phyloP scores from a whole-genome alignment of 1,140 invertebrate species.

The Sycobia sp. region DNA sequence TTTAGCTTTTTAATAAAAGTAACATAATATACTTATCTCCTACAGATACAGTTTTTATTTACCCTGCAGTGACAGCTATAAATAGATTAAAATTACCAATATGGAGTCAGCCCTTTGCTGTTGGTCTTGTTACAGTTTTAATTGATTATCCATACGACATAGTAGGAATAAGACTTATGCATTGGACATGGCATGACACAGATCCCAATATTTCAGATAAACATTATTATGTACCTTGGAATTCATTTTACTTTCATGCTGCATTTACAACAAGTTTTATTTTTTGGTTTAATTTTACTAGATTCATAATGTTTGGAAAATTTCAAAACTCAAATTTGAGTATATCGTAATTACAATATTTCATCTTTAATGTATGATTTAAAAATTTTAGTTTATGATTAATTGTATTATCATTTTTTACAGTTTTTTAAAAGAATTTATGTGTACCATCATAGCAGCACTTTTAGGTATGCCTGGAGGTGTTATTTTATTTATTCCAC shows the following conservation, averaged over 20 bases:
- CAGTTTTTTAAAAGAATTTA: constrained; percentile 66
- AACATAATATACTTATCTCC: constrained; percentile 43
- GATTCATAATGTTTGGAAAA: constrained; percentile 63
- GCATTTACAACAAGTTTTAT: constrained; percentile 75
- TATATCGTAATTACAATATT: constrained; percentile 12
- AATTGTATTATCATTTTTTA: constrained; percentile 34
- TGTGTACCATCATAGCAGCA: constrained; percentile 64
- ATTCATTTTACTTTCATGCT: constrained; percentile 82
- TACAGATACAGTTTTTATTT: constrained; percentile 79
- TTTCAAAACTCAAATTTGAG: constrained; percentile 57
- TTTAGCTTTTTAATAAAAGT: neutral
- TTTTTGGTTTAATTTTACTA: constrained; percentile 69
- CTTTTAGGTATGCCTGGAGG: constrained; percentile 74
- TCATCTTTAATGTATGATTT: neutral
- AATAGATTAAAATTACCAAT: constrained; percentile 68
- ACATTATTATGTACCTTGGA: constrained; percentile 79
- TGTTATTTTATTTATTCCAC: constrained; percentile 70
- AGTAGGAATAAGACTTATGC: constrained; percentile 77
- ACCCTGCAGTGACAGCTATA: constrained; percentile 71
- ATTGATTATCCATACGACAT: constrained; percentile 84
- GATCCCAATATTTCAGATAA: constrained; percentile 81
- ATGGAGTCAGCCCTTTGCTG: constrained; percentile 75
- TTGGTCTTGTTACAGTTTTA: constrained; percentile 74
- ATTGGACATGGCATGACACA: constrained; percentile 87
- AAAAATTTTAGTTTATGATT: neutral